A percentile compares a stretch with the other conserved stretches of the same genome.
Conservation (phyloP, 1,140 invertebrate genomes). For the Stegodyphus mimosarum region DNA sequence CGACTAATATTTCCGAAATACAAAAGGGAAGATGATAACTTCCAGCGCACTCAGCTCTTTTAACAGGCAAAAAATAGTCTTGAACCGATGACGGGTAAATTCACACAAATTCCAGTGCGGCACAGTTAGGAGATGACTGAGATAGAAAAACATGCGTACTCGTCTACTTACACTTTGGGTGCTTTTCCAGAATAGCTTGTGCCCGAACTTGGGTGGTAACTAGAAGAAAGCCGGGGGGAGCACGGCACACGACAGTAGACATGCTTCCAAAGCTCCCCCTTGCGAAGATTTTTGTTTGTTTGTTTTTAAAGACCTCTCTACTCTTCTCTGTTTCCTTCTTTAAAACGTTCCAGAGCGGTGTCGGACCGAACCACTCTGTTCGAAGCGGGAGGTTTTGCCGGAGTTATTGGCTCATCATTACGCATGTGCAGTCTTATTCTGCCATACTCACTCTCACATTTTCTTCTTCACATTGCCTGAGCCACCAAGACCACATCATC, state of each 20-base stretch:
- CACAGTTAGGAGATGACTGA: too few relatives aligned
- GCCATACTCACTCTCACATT: neutral
- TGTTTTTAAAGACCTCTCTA: neutral
- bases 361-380: neutral
- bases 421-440: neutral
- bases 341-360: neutral
- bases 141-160: constrained; percentile 9
- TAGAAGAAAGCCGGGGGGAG: neutral
- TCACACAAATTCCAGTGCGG: too few relatives aligned
- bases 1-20: too few relatives aligned
- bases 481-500: neutral
- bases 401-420: constrained; percentile 14
- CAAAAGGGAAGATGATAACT: too few relatives aligned
- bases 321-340: neutral
- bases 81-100: too few relatives aligned
- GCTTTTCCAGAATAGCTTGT: neutral
- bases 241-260: neutral
- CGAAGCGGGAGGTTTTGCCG: neutral
- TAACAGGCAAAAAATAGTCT: too few relatives aligned
- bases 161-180: constrained; percentile 7
- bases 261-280: constrained; percentile 2
- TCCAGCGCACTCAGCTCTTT: too few relatives aligned
- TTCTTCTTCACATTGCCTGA: neutral
- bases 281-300: constrained; percentile 6
- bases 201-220: constrained; percentile 8